Evolutionary conservation across 2,888 invertebrate species (phyloP).

Genomic region (Furcula furcula): DNA sequence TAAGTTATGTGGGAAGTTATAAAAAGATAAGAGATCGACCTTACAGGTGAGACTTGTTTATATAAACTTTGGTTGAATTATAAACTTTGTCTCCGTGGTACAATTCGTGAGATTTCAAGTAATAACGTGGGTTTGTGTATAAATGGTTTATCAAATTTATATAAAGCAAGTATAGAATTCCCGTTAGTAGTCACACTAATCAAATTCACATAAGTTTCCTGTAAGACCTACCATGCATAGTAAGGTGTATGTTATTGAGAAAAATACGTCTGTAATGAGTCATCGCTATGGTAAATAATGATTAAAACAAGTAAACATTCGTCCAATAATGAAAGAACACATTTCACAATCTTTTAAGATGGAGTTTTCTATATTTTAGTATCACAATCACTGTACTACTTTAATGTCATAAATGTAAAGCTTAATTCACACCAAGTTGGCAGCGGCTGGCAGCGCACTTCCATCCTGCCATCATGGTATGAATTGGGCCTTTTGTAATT

Average conservation of each 20-base stretch:
- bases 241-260: conserved; percentile 23
- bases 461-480: too few species aligned
- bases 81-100: background rate
- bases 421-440: too few species aligned
- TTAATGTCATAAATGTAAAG: too few species aligned
- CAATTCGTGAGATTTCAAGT: background rate
- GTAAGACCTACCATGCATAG: background rate
- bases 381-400: too few species aligned
- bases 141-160: too few species aligned
- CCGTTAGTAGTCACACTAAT: background rate
- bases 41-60: conserved; percentile 50
- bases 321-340: too few species aligned
- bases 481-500: too few species aligned
- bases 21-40: conserved; percentile 62
- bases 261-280: conserved; percentile 2
- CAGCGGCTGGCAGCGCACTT: too few species aligned
- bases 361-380: too few species aligned
- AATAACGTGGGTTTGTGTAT: background rate
- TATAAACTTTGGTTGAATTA: conserved; percentile 2
- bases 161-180: too few species aligned
- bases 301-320: too few species aligned
- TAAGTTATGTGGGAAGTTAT: conserved; percentile 66
- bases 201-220: background rate
- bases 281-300: conserved; percentile 13
- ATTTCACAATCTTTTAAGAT: too few species aligned